Evolutionary conservation across 2,113 vertebrate genomes (phyloP), one percentile per base, ranked within the genome.

Genomic region (Struthidea cinerea): DNA sequence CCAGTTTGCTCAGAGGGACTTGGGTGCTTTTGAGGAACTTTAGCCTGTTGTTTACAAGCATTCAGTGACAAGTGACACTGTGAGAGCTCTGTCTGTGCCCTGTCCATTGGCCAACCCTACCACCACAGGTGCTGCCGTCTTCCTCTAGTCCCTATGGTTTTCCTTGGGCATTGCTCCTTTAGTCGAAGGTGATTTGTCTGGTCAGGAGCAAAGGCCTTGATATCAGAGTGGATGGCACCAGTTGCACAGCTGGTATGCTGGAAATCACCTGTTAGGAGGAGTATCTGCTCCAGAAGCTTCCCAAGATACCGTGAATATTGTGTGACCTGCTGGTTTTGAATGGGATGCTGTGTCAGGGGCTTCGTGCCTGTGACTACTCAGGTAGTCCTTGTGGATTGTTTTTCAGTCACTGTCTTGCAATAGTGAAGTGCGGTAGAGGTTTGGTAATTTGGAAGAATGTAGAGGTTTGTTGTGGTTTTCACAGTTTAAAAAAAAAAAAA

Each of bases 341-440:
- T 3, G 13, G 24, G 13, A 2, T 50, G 16, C 33, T 63, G 5
- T 22, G 32, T 46, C 55, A 73, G 57, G 16, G 47, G 5, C 5
- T 35, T 26, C 1, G 0, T 10, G 13, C 17, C 3, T 56, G 30
- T 52, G 30, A 52, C 37, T 42, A 1, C 3, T 8, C 0, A 3
- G 20, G 9, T 28, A 28, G 28, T 56, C 24, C 33, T 49, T 15
- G 21, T 11, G 18, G 4, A 2, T 41, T 41, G 2, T 35, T 69
- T 37, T 19, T 75, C 8, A 9, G 59, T 16, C 22, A 1, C 7
- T 27, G 10, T 24, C 33, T 50, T 65, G 35, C 8, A 35, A 3
- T 5, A 28, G 4, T 16, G 20, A 77, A 33, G 12, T 33, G 6
- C 20, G 2, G 22, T 41, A 18, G 21, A 28, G 11, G 2, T 28